Evolutionary conservation across 2,888 invertebrate genomes (phyloP).

Genomic region (Zaprionus obscuricornis): DNA sequence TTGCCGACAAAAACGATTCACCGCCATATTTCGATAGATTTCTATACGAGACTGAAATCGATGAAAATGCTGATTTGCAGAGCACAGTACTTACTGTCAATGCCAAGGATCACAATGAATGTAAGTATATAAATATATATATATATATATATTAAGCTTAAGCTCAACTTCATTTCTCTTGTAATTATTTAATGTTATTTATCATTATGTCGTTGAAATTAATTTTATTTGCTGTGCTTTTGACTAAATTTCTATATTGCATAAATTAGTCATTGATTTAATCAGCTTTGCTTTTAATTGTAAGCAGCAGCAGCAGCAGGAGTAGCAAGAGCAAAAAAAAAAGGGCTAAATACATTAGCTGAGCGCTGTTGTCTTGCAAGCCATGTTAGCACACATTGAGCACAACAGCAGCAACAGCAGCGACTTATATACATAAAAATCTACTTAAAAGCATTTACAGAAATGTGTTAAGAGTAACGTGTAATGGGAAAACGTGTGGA

Average conservation of each 20-base stretch:
- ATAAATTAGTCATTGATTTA: constrained; percentile 69
- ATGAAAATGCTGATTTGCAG: constrained; percentile 98
- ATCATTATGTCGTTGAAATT: constrained; percentile 26
- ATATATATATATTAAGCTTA: not conserved
- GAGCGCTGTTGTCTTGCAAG: too few relatives aligned
- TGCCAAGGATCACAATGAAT: constrained; percentile 99
- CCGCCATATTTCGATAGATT: constrained; percentile 99
- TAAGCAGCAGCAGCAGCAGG: too few relatives aligned
- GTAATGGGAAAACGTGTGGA: too few relatives aligned
- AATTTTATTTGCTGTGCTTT: constrained; percentile 26
- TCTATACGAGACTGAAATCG: constrained; percentile 97
- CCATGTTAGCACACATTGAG: too few relatives aligned
- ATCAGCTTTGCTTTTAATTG: constrained; percentile 50
- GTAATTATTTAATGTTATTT: constrained; percentile 43
- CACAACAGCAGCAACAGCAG: too few relatives aligned
- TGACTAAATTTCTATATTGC: constrained; percentile 28
- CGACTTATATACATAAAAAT: constrained; percentile 1
- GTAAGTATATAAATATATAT: constrained; percentile 87
- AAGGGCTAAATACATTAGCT: too few relatives aligned
- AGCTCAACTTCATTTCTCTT: constrained; percentile 1
- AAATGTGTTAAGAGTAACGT: not conserved
- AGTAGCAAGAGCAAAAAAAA: too few relatives aligned
- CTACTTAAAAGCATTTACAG: constrained; percentile 9
- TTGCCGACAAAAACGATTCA: constrained; percentile 99
- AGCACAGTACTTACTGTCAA: constrained; percentile 98